These are phyloP conservation scores for Papilio aristodemus DNA, from an alignment of 1,140 invertebrate species.

Conservation along the genomic window DNA sequence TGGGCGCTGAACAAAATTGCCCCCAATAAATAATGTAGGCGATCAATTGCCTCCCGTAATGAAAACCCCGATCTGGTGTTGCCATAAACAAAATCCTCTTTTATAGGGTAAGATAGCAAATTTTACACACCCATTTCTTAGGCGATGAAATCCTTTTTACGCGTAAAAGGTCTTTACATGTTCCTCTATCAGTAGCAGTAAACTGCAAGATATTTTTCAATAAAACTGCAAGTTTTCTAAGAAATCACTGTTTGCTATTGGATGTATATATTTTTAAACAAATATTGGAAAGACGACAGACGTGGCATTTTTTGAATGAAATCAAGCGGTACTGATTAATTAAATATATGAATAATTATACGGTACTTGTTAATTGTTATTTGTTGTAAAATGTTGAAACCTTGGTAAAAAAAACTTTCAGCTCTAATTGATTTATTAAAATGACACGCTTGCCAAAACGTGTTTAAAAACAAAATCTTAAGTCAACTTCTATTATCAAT, in stretches of 20 bases:
- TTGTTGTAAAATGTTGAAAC: too few relatives aligned
- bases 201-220: constrained; percentile 29
- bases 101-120: constrained; percentile 62
- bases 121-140: constrained; percentile 58
- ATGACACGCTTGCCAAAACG: too few relatives aligned
- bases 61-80: constrained; percentile 69
- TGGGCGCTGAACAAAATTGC: constrained; percentile 52
- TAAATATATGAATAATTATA: too few relatives aligned
- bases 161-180: constrained; percentile 56
- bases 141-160: constrained; percentile 53
- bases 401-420: too few relatives aligned
- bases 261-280: background rate
- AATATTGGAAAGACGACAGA: background rate
- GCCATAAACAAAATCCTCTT: constrained; percentile 70
- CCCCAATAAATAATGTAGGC: constrained; percentile 60
- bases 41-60: constrained; percentile 66
- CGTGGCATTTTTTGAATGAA: too few relatives aligned
- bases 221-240: constrained; percentile 25
- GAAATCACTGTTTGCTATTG: constrained; percentile 8
- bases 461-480: too few relatives aligned
- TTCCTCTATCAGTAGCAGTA: constrained; percentile 35
- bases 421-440: too few relatives aligned
- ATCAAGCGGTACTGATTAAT: too few relatives aligned
- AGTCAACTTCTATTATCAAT: too few relatives aligned
- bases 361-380: too few relatives aligned